phyloP scores from a whole-genome alignment of 2,797 vertebrate genomes.

The Babyrousa celebensis region DNA sequence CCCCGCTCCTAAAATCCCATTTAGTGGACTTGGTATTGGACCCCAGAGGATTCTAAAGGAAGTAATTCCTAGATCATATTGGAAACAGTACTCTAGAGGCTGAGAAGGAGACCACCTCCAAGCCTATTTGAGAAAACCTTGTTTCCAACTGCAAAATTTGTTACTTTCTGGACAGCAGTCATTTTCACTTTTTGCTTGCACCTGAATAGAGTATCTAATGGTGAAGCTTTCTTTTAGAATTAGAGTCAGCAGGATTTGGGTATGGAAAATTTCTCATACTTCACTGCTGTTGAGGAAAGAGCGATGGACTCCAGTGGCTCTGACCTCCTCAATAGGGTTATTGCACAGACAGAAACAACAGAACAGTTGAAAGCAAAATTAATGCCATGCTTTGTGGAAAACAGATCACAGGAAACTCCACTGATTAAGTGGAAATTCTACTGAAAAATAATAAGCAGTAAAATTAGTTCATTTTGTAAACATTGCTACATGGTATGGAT shows the following conservation, averaged over 20 bases:
- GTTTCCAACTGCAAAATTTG: constrained; percentile 39
- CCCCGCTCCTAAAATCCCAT: neutral
- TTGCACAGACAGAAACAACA: constrained; percentile 39
- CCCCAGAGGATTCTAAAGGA: constrained; percentile 27
- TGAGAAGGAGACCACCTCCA: neutral
- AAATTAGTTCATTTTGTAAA: constrained; percentile 2
- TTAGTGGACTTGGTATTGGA: neutral
- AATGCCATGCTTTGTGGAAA: constrained; percentile 36
- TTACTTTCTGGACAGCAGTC: constrained; percentile 31
- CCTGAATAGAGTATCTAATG: neutral
- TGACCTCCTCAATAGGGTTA: neutral
- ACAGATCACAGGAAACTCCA: constrained; percentile 44
- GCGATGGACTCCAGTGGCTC: neutral
- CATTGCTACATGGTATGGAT: neutral
- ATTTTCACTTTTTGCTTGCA: constrained; percentile 47
- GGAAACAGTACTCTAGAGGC: neutral
- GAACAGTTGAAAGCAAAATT: constrained; percentile 19
- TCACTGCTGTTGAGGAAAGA: neutral
- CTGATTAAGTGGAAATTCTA: neutral
- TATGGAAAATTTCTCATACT: neutral
- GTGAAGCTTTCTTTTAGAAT: constrained; percentile 34
- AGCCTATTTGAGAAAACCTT: constrained; percentile 1
- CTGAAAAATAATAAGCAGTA: constrained; percentile 1
- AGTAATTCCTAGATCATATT: neutral
- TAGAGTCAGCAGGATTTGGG: neutral